These are phyloP conservation scores for Spheniscus mendiculus DNA, from an alignment of 2,113 vertebrate species.

Conservation along the genomic window DNA sequence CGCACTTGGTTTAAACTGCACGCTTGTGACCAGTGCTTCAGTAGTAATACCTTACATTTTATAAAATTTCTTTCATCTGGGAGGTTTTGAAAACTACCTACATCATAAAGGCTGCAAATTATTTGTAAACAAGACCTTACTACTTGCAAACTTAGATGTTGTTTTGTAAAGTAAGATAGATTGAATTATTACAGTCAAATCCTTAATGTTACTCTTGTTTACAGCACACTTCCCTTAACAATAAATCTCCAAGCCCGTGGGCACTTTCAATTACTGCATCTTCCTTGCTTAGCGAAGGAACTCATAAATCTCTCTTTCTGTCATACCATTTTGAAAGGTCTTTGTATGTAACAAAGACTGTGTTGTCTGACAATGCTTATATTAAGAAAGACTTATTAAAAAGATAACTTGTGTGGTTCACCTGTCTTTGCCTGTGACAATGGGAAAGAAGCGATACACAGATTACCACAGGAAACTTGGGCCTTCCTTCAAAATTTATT, in stretches of 20 bases:
- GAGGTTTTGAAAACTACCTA: background rate
- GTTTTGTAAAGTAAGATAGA: constrained; percentile 17
- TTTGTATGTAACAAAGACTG: background rate
- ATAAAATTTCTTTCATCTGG: background rate
- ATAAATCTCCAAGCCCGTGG: constrained; percentile 54
- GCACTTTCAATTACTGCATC: constrained; percentile 65
- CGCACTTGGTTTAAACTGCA: background rate
- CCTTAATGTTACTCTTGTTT: constrained; percentile 52
- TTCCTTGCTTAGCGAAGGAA: constrained; percentile 29
- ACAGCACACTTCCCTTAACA: constrained; percentile 37
- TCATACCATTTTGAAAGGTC: background rate
- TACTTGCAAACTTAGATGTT: background rate
- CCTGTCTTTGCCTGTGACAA: background rate
- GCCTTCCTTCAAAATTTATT: background rate
- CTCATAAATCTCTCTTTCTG: constrained; percentile 48
- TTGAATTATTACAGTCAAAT: constrained; percentile 58
- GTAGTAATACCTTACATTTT: background rate
- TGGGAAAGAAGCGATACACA: background rate
- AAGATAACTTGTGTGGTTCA: background rate
- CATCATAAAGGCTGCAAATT: background rate
- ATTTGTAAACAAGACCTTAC: constrained; percentile 39
- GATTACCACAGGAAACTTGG: background rate
- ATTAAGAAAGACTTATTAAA: background rate
- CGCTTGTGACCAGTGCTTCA: accelerated
- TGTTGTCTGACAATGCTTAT: background rate